A percentile compares a stretch with the other conserved stretches of the same genome.
These are phyloP conservation scores for Cranoglanis bouderius DNA, from an alignment of 2,113 vertebrate species.

Conservation along the genomic window DNA sequence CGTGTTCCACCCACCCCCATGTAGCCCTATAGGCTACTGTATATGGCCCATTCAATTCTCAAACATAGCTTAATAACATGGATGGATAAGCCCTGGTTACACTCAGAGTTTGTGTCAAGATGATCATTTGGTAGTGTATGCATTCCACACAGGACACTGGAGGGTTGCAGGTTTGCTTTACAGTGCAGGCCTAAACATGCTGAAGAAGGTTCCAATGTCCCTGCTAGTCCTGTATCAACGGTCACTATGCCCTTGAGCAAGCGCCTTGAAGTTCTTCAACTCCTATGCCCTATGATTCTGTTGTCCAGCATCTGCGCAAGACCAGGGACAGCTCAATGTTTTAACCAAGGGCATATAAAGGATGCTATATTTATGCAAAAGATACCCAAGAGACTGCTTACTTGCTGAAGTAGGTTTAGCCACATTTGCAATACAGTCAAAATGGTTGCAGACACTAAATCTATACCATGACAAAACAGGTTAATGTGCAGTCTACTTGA, in stretches of 20 bases:
- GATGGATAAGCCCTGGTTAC: neutral
- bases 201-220: neutral
- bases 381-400: neutral
- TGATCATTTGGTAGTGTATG: neutral
- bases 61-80: neutral
- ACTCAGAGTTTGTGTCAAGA: neutral
- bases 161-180: neutral
- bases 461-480: constrained; percentile 21
- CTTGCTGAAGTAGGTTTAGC: neutral
- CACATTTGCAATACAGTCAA: constrained; percentile 2
- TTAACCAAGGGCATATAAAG: constrained; percentile 12
- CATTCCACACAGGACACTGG: neutral
- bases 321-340: neutral
- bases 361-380: constrained; percentile 15
- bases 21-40: too few species aligned
- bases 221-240: neutral
- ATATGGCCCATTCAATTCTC: neutral
- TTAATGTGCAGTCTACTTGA: neutral
- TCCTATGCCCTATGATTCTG: neutral
- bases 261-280: neutral
- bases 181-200: neutral
- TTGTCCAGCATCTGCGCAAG: constrained; percentile 3
- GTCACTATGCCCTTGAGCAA: constrained; percentile 6
- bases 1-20: neutral
- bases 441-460: constrained; percentile 1